Base-by-base conservation (phyloP, 2,888 invertebrate genomes). In the Amphipyra tragopoginis region DNA sequence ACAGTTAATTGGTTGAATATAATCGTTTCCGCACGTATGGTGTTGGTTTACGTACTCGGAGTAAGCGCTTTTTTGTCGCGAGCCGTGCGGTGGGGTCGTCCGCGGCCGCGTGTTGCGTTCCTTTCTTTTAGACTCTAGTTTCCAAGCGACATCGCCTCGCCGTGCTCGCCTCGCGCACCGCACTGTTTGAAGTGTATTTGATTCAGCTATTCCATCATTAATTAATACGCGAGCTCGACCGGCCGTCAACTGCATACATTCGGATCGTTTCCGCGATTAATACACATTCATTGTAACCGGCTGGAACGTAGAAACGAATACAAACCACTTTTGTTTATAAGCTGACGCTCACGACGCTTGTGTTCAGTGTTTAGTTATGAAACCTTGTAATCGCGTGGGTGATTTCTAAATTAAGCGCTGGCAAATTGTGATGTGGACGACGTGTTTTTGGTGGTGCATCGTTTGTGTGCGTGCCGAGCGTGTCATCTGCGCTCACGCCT, bases 381-480 rank as follows among this genome's bases (percentile, higher is more conserved):
- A 89, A 88, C 90, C 86, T 90, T 90, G 90, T 86, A 87, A 88
- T 87, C 85, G 90, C 86, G 90, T 88, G 87, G 88, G 88, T 87
- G 87, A 86, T 87, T 88, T 91, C 90, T 92, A 91, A 91, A 89
- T 89, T 86, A 82, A 87, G 84, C 87, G 81, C 79, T 82, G 80
- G 82, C 83, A 83, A n/a, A 83, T 84, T 87, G 89, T 87, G 85
- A 87, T 88, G 89, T 87, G 80, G 76, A 83, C 77, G 78, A 78
- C 75, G 81, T 80, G 82, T 86, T 86, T 86, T 83, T 85, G 84
- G 80, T 82, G 75, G 80, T 86, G 83, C 84, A 86, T 78, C 77
- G 68, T 67, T 60, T 78, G 55, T 63, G 61, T 73, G 70, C 69
- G 64, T 64, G 81, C 72, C 73, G 68, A 65, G 57, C 61, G 67